Percentiles rank a stretch among this genome's conserved stretches.
Conservation (phyloP, 2,113 vertebrate species). For the Tamias sibiricus region DNA sequence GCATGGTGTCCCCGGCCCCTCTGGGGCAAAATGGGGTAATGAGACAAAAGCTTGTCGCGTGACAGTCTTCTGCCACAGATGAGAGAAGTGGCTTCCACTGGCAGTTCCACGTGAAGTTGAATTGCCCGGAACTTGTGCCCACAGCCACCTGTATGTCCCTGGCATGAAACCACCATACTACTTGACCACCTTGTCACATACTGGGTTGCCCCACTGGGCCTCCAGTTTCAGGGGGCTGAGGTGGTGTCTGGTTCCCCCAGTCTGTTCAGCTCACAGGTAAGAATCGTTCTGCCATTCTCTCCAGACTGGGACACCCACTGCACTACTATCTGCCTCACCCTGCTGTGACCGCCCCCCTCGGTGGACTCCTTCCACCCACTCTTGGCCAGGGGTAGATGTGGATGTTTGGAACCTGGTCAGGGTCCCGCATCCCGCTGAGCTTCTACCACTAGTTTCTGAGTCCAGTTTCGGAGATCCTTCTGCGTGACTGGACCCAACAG, state of each 20-base stretch:
- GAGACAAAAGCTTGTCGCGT: neutral
- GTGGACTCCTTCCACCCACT: neutral
- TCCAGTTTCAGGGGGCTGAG: neutral
- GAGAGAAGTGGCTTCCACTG: neutral
- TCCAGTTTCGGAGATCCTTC: neutral
- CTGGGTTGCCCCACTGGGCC: neutral
- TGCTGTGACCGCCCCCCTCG: neutral
- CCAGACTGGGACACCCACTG: accelerated
- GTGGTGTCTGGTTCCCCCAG: too few species aligned
- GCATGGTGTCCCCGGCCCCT: too few species aligned
- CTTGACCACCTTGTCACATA: too few species aligned
- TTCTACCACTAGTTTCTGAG: neutral
- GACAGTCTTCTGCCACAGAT: neutral
- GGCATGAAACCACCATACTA: neutral
- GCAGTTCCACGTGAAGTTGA: neutral
- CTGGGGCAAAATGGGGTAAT: neutral
- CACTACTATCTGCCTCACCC: neutral
- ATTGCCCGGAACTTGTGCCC: neutral
- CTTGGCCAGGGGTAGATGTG: neutral
- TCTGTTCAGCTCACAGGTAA: neutral
- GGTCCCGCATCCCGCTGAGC: neutral
- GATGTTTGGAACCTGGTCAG: neutral
- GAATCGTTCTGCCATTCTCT: neutral
- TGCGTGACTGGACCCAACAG: neutral
- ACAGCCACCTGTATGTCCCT: neutral